Evolutionary conservation across 2,113 vertebrate genomes (phyloP).

Genomic region (Bufo bufo): DNA sequence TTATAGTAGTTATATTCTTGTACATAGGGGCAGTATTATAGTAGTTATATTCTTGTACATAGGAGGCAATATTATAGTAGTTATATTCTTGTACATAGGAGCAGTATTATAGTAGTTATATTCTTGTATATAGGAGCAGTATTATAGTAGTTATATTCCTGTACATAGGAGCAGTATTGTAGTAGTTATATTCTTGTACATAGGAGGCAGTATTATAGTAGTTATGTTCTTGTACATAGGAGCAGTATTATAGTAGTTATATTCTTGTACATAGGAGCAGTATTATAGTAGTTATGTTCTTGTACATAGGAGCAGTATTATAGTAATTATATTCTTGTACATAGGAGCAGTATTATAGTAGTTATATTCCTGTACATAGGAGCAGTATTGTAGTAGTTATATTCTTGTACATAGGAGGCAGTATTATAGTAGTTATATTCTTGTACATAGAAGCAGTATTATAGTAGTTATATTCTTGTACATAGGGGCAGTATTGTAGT

Average conservation of each 20-base stretch:
- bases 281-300: conserved; percentile 2
- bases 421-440: conserved; percentile 10
- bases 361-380: conserved; percentile 4
- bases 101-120: neutral
- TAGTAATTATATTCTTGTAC: conserved; percentile 7
- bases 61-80: neutral
- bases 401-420: neutral
- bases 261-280: neutral
- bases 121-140: neutral
- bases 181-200: conserved; percentile 9
- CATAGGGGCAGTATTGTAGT: neutral
- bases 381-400: neutral
- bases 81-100: no score
- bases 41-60: conserved; percentile 4
- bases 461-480: conserved; percentile 13
- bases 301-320: neutral
- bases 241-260: neutral
- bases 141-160: neutral
- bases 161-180: neutral
- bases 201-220: conserved; percentile 7
- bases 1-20: conserved; percentile 1
- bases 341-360: neutral
- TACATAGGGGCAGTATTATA: conserved; percentile 1
- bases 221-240: neutral
- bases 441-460: neutral